Evolutionary conservation across 2,888 invertebrate genomes (phyloP), one percentile per base, ranked within the genome.

Genomic region (Dimorphilus gyrociliatus): DNA sequence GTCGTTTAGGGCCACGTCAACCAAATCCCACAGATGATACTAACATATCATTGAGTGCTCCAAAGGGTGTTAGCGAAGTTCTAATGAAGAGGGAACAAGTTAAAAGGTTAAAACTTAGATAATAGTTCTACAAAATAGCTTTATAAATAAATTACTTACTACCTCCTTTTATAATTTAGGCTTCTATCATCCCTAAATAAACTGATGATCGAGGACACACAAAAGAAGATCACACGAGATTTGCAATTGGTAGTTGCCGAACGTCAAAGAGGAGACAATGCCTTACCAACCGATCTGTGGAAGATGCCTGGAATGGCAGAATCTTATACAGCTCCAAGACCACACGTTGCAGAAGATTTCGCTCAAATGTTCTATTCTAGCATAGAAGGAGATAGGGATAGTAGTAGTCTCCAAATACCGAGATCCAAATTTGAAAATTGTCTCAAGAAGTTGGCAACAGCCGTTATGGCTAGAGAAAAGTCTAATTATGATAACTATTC

Each of bases 241-340:
- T 28, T 55, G 15, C 53, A 53, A 14, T 34, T 60, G 29, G 56
- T 52, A 10, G 31, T 57, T 13, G 46, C 59, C 5, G 62, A 62
- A 39, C 36, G 59, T 25, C 46, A 47, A 1, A 26, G 60, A 7
- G 60, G 59, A 32, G 60, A 62, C 33, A 48, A 46, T n/a, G 51
- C 50, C n/a, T 39, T 59, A 29, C 54, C 62, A 1, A 57, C 56
- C n/a, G 62, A 62, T 38, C 44, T 61, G 16, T 62, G 62, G 62
- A 60, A 60, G 36, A 48, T 45, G 39, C 49, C 54, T 13, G 60
- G 59, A 35, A 58, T 59, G 52, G 57, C 54, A 37, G 60, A 60
- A 31, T 53, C 50, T 26, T 56, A 55, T 34, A 58, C 60, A 1
- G 46, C 56, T 10, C 46, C 46, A 26, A 48, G 52, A 24, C 58